Percentiles rank a stretch among this genome's conserved stretches.
Evolutionary conservation across 2,113 vertebrate species (phyloP).

Genomic region (Synchiropus splendidus): DNA sequence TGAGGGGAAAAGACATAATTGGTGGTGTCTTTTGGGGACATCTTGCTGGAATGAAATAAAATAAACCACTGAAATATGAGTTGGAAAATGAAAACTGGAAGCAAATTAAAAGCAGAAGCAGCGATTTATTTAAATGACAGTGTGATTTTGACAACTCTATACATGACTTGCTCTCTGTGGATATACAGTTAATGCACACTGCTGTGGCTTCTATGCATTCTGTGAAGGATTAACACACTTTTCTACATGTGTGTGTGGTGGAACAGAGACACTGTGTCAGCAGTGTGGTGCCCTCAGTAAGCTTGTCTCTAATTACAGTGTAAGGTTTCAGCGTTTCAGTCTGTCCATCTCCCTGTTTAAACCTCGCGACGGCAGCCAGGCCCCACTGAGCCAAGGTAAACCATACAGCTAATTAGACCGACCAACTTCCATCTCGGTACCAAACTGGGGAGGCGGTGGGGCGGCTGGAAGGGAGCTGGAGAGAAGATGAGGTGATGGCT

Average conservation of each 20-base stretch:
- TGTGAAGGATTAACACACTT: conserved; percentile 16
- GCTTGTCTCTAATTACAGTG: conserved; percentile 65
- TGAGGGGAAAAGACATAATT: conserved; percentile 46
- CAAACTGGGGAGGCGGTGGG: conserved; percentile 18
- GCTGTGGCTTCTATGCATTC: conserved; percentile 46
- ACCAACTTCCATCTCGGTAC: conserved; percentile 53
- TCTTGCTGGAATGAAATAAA: conserved; percentile 36
- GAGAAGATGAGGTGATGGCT: conserved; percentile 1
- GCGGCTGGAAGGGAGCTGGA: not conserved
- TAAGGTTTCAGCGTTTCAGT: conserved; percentile 61
- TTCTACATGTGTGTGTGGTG: conserved; percentile 14
- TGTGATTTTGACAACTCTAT: conserved; percentile 5
- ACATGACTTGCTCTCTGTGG: not conserved
- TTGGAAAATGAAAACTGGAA: conserved; percentile 16
- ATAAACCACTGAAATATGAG: conserved; percentile 37
- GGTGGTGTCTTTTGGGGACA: conserved; percentile 38
- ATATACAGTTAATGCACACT: conserved; percentile 34
- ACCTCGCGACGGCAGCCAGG: conserved; percentile 53
- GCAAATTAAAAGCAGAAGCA: too few relatives aligned
- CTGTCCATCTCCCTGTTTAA: conserved; percentile 66
- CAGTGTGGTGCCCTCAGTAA: conserved; percentile 58
- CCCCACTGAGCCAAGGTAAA: conserved; percentile 66
- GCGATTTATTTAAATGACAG: conserved; percentile 16
- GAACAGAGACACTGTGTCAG: conserved; percentile 61
- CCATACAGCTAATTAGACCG: conserved; percentile 65